Conservation (phyloP, 2,888 invertebrate genomes). For the Agrypnus murinus region DNA sequence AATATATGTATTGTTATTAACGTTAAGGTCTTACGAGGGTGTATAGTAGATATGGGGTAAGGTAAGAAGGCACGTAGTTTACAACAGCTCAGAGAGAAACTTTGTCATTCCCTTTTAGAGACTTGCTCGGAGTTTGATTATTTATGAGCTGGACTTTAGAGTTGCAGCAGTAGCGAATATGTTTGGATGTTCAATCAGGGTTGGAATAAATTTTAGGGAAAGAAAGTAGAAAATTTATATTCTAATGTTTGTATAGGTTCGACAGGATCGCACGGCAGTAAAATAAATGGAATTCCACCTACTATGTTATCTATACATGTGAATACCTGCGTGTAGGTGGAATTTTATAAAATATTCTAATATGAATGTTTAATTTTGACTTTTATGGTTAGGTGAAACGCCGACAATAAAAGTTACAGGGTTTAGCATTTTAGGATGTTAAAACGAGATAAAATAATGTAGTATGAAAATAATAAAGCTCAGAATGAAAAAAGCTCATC, state of each 20-base stretch:
- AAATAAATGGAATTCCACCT: background rate
- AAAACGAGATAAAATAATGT: no score
- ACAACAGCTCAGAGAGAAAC: constrained; percentile 9
- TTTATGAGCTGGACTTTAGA: constrained; percentile 12
- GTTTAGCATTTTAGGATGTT: no score
- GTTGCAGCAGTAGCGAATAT: background rate
- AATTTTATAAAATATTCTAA: no score
- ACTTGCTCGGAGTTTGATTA: constrained; percentile 2
- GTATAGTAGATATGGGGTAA: background rate
- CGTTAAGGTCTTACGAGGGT: constrained; percentile 12
- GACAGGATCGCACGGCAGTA: background rate
- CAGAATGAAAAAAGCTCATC: no score
- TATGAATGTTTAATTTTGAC: no score
- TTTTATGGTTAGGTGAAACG: no score
- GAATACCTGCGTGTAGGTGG: no score
- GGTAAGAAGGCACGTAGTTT: background rate
- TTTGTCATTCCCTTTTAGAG: constrained; percentile 21
- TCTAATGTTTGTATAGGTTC: background rate
- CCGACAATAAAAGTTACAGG: no score
- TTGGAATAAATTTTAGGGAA: no score
- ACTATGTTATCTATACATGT: no score
- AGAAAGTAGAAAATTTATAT: background rate
- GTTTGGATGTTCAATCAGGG: background rate
- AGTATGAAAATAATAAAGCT: no score
- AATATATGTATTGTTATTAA: constrained; percentile 24